Evolutionary conservation across 2,888 invertebrate genomes (phyloP).

Genomic region (Metalampra italica): DNA sequence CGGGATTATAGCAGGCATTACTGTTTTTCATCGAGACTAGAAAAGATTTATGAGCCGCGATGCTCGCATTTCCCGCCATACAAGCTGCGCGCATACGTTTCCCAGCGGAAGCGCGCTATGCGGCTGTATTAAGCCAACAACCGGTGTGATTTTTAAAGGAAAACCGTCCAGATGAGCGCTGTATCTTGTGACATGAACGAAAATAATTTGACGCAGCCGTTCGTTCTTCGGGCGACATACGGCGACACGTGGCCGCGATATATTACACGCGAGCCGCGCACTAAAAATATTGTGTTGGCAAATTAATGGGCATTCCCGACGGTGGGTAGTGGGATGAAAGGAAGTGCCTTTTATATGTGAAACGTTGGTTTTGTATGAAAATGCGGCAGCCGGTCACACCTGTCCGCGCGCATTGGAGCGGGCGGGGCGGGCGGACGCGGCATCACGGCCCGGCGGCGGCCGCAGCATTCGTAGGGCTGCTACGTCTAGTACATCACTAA

Average conservation of each 20-base stretch:
- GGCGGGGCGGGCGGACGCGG: constrained; percentile 14
- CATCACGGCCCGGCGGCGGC: constrained; percentile 21
- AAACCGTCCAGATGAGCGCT: constrained; percentile 75
- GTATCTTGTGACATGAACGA: constrained; percentile 78
- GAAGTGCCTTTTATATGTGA: constrained; percentile 78
- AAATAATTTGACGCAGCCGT: constrained; percentile 79
- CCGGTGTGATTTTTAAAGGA: constrained; percentile 73
- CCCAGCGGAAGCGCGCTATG: constrained; percentile 57
- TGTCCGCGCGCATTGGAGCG: constrained; percentile 62
- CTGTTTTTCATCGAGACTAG: no score
- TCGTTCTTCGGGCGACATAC: constrained; percentile 74
- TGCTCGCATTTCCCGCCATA: not conserved
- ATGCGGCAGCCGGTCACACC: constrained; percentile 75
- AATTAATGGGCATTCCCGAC: constrained; percentile 79
- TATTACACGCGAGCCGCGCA: constrained; percentile 77
- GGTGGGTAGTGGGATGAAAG: constrained; percentile 77
- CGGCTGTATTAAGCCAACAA: constrained; percentile 57
- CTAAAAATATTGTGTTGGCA: constrained; percentile 80
- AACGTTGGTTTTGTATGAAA: constrained; percentile 77
- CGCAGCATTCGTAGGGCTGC: constrained; percentile 20
- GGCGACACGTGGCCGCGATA: constrained; percentile 78
- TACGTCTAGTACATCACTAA: not conserved
- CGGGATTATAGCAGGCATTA: no score
- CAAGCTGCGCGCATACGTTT: constrained; percentile 33
- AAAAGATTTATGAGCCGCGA: no score